Percentiles rank a stretch among this genome's conserved stretches.
These are phyloP conservation scores for Aphis gossypii DNA, from an alignment of 1,140 invertebrate genomes.

Conservation along the genomic window DNA sequence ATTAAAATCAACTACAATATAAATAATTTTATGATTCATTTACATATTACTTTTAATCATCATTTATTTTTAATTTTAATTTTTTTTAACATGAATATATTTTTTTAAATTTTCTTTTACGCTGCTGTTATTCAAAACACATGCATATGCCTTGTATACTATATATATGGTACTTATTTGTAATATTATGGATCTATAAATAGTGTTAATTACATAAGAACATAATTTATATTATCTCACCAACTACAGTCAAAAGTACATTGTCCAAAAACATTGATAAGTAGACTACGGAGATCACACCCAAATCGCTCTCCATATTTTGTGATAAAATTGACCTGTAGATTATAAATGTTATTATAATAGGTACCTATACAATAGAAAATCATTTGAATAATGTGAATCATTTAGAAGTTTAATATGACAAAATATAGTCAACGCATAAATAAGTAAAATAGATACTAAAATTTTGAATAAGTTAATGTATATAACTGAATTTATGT, in stretches of 20 bases:
- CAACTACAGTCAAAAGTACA: slow-evolving; percentile 78
- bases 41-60: no score
- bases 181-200: background rate
- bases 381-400: background rate
- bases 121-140: background rate
- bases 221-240: slow-evolving; percentile 67
- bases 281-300: slow-evolving; percentile 60
- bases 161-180: background rate
- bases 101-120: background rate
- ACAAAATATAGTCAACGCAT: background rate
- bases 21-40: background rate
- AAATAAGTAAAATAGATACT: background rate
- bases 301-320: slow-evolving; percentile 36
- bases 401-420: background rate
- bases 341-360: background rate
- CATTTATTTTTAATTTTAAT: background rate
- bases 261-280: slow-evolving; percentile 72
- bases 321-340: slow-evolving; percentile 41
- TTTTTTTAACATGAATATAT: background rate
- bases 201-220: background rate
- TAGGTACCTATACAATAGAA: background rate
- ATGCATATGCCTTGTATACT: background rate
- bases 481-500: background rate
- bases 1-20: background rate
- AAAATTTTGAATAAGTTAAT: background rate